A percentile compares a stretch with the other conserved stretches of the same genome.
phyloP scores from a whole-genome alignment of 2,797 vertebrate genomes.

The Pangasius djambal region DNA sequence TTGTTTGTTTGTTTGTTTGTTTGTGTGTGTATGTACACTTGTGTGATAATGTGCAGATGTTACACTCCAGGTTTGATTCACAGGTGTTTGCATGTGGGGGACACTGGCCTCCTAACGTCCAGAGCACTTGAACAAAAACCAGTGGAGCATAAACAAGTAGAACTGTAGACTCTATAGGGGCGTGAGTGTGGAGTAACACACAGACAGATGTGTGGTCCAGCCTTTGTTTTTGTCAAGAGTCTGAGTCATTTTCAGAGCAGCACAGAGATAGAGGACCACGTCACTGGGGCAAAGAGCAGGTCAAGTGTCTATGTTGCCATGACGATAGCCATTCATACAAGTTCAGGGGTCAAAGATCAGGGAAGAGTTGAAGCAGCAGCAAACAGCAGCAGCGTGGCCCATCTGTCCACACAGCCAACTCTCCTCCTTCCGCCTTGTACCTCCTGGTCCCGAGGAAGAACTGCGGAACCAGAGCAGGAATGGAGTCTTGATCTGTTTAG shows the following conservation, averaged over 20 bases:
- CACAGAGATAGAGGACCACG: constrained; percentile 67
- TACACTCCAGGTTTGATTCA: constrained; percentile 74
- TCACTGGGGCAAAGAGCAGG: constrained; percentile 58
- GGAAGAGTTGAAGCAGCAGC: constrained; percentile 51
- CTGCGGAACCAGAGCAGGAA: constrained; percentile 10
- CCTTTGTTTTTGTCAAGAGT: constrained; percentile 35
- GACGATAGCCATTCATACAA: constrained; percentile 65
- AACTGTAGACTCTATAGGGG: constrained; percentile 30
- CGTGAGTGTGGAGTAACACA: constrained; percentile 29
- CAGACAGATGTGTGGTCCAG: constrained; percentile 50
- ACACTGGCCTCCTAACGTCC: constrained; percentile 64
- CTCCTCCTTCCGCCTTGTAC: constrained; percentile 58
- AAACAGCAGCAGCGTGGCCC: constrained; percentile 66
- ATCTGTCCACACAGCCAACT: constrained; percentile 70
- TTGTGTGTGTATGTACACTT: constrained; percentile 34
- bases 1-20: constrained; percentile 19
- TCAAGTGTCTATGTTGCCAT: constrained; percentile 74
- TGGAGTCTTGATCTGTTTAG: constrained; percentile 64
- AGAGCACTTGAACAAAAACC: constrained; percentile 61
- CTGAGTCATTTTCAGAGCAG: constrained; percentile 69
- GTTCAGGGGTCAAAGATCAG: constrained; percentile 57
- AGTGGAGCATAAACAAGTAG: constrained; percentile 60
- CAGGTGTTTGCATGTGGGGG: constrained; percentile 69
- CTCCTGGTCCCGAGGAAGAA: constrained; percentile 57
- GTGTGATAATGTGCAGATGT: constrained; percentile 55